Evolutionary conservation across 2,113 vertebrate species (phyloP), one percentile per base, ranked within the genome.

Genomic region (Sylvietta virens): DNA sequence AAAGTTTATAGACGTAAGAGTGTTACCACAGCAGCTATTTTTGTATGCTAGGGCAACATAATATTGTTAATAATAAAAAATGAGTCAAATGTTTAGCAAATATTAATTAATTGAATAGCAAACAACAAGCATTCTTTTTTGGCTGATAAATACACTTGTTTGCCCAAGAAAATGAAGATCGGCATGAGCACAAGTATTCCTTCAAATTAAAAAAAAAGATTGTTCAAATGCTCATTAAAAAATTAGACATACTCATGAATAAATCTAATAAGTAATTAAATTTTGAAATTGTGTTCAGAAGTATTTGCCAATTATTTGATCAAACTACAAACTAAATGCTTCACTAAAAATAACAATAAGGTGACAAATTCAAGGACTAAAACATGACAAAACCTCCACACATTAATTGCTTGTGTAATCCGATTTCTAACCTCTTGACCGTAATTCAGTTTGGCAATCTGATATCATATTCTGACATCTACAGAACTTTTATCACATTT

Each of bases 201-300:
- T 93, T 82, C 58, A 91, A 91, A 93, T 91, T 76, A 47, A 39
- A 79, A 39, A 72, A 85, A 67, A 83, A 81, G 3, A 67, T 19
- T 78, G 23, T 70, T 82, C 58, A 73, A 73, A 70, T 62, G 45
- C 35, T 85, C 66, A 87, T n/a, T 62, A 39, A 77, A 86, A 78
- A 86, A 69, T 51, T 2, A 78, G 1, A 26, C 21, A 77, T 84
- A 90, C 60, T 94, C 93, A 84, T 69, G 54, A 60, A 77, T 58
- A 72, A 92, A 88, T 86, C 24, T 91, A 95, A 95, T 73, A 70
- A 90, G 74, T 60, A 94, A 96, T 91, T 96, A 93, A 62, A 96
- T 90, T 95, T 93, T 86, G 79, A 96, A 96, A 95, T 83, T 92
- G 67, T 97, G 44, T 88, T 93, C 88, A 83, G 27, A 83, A 90